These are phyloP conservation scores for Megaceryle maxima DNA, from an alignment of 2,113 vertebrate species.

Conservation along the genomic window DNA sequence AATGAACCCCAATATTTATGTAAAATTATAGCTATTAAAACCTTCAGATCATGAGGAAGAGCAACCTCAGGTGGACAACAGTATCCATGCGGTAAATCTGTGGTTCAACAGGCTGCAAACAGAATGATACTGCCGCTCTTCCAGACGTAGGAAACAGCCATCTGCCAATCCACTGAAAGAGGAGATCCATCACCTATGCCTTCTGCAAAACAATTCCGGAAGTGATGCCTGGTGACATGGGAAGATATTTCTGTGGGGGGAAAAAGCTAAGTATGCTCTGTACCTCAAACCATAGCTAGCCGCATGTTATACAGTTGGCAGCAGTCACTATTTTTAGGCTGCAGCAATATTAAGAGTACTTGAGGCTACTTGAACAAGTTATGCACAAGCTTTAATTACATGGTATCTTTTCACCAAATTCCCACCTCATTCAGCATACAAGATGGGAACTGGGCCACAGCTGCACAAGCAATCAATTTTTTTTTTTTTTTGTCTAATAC, in stretches of 20 bases:
- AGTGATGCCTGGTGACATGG: background rate
- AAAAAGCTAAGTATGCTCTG: fast-evolving
- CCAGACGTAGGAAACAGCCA: background rate
- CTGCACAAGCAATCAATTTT: background rate
- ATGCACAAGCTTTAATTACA: background rate
- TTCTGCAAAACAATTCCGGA: background rate
- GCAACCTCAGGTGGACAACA: background rate
- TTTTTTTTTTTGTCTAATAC: background rate
- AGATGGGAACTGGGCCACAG: background rate
- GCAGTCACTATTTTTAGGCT: background rate
- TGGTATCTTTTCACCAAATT: background rate
- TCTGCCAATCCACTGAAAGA: background rate
- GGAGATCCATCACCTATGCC: background rate
- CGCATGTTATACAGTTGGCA: background rate
- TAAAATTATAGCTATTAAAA: background rate
- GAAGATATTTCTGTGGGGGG: background rate
- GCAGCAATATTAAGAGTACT: background rate
- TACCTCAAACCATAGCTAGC: background rate
- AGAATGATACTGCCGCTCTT: background rate
- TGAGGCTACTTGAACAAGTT: background rate
- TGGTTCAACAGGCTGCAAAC: background rate
- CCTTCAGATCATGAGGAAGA: background rate
- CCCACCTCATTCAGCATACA: background rate
- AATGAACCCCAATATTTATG: background rate
- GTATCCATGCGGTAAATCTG: background rate